Percentiles rank a stretch among this genome's conserved stretches.
phyloP scores from a whole-genome alignment of 2,888 invertebrate genomes.

The Lasioglossum zephyrum region DNA sequence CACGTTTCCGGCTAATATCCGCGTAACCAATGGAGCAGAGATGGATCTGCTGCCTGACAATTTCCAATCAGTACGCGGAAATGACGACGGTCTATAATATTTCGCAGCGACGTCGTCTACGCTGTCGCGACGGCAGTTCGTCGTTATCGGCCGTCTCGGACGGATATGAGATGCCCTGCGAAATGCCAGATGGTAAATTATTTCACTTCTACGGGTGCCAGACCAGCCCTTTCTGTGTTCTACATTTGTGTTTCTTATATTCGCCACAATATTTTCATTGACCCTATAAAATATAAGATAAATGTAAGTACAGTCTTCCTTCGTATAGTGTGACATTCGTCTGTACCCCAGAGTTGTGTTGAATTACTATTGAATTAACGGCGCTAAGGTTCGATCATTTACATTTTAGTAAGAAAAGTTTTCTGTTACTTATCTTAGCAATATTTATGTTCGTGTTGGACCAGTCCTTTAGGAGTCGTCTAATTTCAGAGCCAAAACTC shows the following conservation, averaged over 20 bases:
- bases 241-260: background rate
- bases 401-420: no score
- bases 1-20: conserved; percentile 75
- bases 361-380: no score
- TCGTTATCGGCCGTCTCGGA: conserved; percentile 80
- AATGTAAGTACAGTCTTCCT: background rate
- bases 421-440: no score
- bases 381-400: no score
- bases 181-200: conserved; percentile 78
- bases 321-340: no score
- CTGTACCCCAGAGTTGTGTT: no score
- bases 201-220: conserved; percentile 52
- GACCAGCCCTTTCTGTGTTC: background rate
- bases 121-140: conserved; percentile 24
- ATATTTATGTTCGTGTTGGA: no score
- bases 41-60: conserved; percentile 80
- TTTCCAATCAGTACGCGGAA: conserved; percentile 82
- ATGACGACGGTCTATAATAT: conserved; percentile 79
- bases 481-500: no score
- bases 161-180: conserved; percentile 82
- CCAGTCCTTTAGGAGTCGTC: no score
- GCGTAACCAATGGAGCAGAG: conserved; percentile 73
- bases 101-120: conserved; percentile 67
- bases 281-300: background rate
- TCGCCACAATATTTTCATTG: background rate